Conservation (phyloP, 2,797 vertebrate species). For the Melanotaenia trifasciata region DNA sequence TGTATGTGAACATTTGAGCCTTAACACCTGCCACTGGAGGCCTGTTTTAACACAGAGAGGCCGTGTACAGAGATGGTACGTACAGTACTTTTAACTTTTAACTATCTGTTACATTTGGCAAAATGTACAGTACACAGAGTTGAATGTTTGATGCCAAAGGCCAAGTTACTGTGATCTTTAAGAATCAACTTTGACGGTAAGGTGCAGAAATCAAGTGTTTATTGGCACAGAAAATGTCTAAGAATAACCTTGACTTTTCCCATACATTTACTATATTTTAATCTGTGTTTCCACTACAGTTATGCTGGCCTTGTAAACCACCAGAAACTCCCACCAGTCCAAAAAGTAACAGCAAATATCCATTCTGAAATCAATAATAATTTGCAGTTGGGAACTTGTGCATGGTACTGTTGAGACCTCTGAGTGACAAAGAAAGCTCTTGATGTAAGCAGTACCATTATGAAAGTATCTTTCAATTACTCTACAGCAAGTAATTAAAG, state of each 20-base stretch:
- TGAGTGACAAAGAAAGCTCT: neutral
- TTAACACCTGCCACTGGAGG: conserved; percentile 52
- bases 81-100: conserved; percentile 13
- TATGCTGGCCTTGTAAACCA: neutral
- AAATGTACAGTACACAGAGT: neutral
- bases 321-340: neutral
- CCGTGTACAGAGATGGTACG: conserved; percentile 22
- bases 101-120: neutral
- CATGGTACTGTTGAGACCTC: neutral
- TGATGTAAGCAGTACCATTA: neutral
- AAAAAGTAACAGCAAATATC: neutral
- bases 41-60: conserved; percentile 24
- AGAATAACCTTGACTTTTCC: neutral
- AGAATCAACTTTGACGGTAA: neutral
- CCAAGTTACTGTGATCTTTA: neutral
- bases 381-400: neutral
- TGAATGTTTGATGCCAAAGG: neutral
- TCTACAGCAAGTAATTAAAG: neutral
- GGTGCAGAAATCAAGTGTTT: neutral
- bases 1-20: conserved; percentile 58
- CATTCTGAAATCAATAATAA: neutral
- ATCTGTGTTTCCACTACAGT: neutral
- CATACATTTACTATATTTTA: neutral
- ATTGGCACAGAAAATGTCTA: neutral
- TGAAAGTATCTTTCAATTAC: neutral